phyloP scores from a whole-genome alignment of 2,113 vertebrate genomes.

The Oryzias melastigma region DNA sequence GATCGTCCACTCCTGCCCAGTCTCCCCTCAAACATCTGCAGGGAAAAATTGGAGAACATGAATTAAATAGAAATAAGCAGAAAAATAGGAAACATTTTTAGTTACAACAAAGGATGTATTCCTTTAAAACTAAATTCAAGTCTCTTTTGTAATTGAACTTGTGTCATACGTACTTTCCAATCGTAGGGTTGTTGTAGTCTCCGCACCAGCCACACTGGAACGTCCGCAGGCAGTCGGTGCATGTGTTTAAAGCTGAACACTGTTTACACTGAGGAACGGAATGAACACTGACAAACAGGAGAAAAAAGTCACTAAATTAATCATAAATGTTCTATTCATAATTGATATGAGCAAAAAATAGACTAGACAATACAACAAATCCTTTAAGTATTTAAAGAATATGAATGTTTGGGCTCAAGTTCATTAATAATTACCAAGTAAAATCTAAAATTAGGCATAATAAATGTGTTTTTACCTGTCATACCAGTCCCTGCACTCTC shows the following conservation, averaged over 20 bases:
- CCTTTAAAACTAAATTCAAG: not conserved
- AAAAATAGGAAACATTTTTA: not conserved
- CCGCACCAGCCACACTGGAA: conserved; percentile 94
- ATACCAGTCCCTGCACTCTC: conserved; percentile 91
- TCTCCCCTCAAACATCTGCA: conserved; percentile 87
- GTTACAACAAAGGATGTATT: not conserved
- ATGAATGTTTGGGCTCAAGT: no score
- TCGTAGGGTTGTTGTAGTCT: conserved; percentile 90
- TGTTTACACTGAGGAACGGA: conserved; percentile 88
- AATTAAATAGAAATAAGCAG: not conserved
- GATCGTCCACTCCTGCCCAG: conserved; percentile 83
- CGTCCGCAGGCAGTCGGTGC: conserved; percentile 84
- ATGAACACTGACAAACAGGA: conserved; percentile 78
- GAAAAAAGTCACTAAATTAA: not conserved
- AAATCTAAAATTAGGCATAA: not conserved
- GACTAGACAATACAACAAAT: no score
- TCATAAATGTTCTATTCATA: not conserved
- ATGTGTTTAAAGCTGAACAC: conserved; percentile 81
- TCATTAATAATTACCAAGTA: not conserved
- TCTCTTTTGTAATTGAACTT: not conserved
- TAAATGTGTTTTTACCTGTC: conserved; percentile 80
- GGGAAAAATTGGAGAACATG: not conserved
- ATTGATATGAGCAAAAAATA: no score
- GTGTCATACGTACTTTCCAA: conserved; percentile 80
- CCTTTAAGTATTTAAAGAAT: no score